Evolutionary conservation across 2,113 vertebrate genomes (phyloP).

Genomic region (Periophthalmus modestus): DNA sequence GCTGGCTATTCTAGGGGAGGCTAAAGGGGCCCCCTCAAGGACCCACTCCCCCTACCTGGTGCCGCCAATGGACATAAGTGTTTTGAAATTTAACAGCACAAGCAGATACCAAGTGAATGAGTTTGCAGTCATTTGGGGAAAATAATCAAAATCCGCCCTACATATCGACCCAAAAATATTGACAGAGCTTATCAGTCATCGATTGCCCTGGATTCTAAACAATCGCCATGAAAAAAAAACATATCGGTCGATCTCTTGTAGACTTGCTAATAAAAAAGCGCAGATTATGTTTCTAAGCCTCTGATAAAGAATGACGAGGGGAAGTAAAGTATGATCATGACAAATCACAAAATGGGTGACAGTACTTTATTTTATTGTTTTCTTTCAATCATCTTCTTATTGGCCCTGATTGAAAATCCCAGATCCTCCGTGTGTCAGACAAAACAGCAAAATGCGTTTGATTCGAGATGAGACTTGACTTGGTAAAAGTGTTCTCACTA

Average conservation of each 20-base stretch:
- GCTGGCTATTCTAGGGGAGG: too few species aligned
- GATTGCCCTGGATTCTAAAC: too few species aligned
- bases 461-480: not conserved
- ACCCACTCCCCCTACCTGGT: too few species aligned
- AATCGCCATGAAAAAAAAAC: too few species aligned
- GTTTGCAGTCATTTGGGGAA: too few species aligned
- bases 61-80: too few species aligned
- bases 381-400: not conserved
- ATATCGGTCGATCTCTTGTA: not conserved
- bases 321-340: not conserved
- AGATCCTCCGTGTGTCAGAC: not conserved
- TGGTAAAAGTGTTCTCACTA: not conserved
- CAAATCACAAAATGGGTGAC: not conserved
- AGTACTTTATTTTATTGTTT: not conserved
- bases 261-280: not conserved
- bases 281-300: not conserved
- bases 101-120: too few species aligned
- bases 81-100: too few species aligned
- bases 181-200: too few species aligned
- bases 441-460: not conserved
- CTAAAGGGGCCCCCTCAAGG: too few species aligned
- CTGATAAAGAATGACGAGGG: not conserved
- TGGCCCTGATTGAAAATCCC: not conserved
- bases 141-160: too few species aligned
- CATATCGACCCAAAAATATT: too few species aligned